phyloP scores from a whole-genome alignment of 2,888 invertebrate genomes.

The Panopea generosa region DNA sequence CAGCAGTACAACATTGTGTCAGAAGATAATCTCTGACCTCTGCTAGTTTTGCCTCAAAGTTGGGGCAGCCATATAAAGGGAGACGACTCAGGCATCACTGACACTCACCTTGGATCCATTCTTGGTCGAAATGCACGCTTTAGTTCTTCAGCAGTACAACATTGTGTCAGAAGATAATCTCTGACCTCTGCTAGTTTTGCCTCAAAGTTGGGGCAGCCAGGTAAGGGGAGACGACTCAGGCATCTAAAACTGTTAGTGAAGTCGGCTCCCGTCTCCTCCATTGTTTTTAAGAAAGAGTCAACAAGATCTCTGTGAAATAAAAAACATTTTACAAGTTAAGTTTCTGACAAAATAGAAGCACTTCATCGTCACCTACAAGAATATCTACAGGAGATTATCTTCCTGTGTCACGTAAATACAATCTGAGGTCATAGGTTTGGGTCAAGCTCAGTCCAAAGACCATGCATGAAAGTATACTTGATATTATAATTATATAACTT shows the following conservation, averaged over 20 bases:
- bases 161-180: conserved; percentile 80
- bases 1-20: conserved; percentile 82
- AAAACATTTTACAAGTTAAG: too few species aligned
- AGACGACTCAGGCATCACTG: conserved; percentile 80
- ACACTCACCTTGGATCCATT: conserved; percentile 82
- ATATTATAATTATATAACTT: too few species aligned
- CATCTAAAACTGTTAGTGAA: conserved; percentile 87
- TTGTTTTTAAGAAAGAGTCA: conserved; percentile 87
- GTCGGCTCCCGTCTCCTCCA: conserved; percentile 89
- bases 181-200: conserved; percentile 54
- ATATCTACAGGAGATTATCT: not conserved
- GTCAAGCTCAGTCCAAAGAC: too few species aligned
- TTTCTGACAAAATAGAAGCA: not conserved
- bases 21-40: conserved; percentile 74
- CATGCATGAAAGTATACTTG: too few species aligned
- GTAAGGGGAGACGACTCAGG: conserved; percentile 80
- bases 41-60: conserved; percentile 61
- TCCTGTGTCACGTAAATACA: not conserved
- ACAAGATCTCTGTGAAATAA: conserved; percentile 82
- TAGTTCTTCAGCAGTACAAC: conserved; percentile 81
- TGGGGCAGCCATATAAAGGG: conserved; percentile 76
- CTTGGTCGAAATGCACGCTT: conserved; percentile 74
- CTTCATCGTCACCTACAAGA: not conserved
- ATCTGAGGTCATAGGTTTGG: too few species aligned
- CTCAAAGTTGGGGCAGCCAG: conserved; percentile 73